Evolutionary conservation across 1,140 invertebrate species (phyloP).

Genomic region (Temnothorax nylanderi): DNA sequence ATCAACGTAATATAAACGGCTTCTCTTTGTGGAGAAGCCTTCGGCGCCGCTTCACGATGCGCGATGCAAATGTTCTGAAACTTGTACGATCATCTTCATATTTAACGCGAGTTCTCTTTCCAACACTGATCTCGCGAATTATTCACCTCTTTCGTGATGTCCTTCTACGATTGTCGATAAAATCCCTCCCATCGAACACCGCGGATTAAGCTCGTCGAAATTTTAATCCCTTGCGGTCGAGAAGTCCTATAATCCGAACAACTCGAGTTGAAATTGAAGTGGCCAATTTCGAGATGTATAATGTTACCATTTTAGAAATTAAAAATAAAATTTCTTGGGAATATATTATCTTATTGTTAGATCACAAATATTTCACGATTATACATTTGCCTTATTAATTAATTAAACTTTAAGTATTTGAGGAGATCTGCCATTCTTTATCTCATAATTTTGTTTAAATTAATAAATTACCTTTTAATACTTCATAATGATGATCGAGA

Average conservation of each 20-base stretch:
- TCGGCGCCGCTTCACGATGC: neutral
- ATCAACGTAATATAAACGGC: constrained; percentile 43
- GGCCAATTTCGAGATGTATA: neutral
- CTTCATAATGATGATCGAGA: neutral
- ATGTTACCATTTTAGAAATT: neutral
- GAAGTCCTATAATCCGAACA: neutral
- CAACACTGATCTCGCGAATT: neutral
- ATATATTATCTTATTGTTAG: neutral
- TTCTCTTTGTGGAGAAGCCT: constrained; percentile 1
- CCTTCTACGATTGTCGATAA: neutral
- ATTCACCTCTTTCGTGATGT: neutral
- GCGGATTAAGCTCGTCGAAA: constrained; percentile 2
- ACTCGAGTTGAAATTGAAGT: neutral
- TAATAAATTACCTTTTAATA: neutral
- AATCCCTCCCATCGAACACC: neutral
- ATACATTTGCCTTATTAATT: neutral
- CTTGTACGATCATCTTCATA: neutral
- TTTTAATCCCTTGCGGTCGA: neutral
- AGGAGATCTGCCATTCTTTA: neutral
- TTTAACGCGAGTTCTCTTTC: neutral
- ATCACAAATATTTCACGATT: neutral
- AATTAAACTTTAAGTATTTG: neutral
- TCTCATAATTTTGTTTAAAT: neutral
- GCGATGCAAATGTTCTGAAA: constrained; percentile 24
- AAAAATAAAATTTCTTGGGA: neutral